A percentile compares a stretch with the other conserved stretches of the same genome.
Conservation (phyloP, 1,140 invertebrate species). For the Ephestia elutella region DNA sequence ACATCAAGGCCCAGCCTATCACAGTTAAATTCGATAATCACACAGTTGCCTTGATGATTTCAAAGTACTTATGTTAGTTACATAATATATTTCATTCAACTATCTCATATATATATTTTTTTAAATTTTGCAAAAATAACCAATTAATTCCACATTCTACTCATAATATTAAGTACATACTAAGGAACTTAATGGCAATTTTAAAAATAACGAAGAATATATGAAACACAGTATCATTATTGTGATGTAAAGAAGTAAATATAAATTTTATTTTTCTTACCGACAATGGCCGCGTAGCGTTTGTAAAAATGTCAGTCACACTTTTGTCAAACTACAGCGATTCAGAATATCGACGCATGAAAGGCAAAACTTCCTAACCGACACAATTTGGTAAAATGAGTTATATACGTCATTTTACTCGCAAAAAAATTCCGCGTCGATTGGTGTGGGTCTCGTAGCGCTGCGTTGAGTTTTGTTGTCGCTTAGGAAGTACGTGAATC, state of each 20-base stretch:
- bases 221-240: not conserved
- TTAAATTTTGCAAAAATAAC: not conserved
- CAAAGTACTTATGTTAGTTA: not conserved
- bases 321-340: too few species aligned
- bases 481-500: too few species aligned
- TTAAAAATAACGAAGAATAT: conserved; percentile 1
- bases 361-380: too few species aligned
- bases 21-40: conserved; percentile 42
- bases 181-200: not conserved
- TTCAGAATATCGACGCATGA: too few species aligned
- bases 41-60: not conserved
- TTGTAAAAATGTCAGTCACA: too few species aligned
- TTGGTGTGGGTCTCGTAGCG: too few species aligned
- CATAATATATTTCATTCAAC: not conserved
- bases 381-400: too few species aligned
- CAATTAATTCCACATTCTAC: not conserved
- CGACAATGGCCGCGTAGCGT: too few species aligned
- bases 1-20: conserved; percentile 26
- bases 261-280: not conserved
- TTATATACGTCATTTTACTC: too few species aligned
- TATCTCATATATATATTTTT: too few species aligned
- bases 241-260: not conserved
- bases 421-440: too few species aligned
- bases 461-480: too few species aligned
- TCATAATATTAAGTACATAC: not conserved